These are phyloP conservation scores for Zonotrichia leucophrys DNA, from an alignment of 2,113 vertebrate genomes.

Conservation along the genomic window DNA sequence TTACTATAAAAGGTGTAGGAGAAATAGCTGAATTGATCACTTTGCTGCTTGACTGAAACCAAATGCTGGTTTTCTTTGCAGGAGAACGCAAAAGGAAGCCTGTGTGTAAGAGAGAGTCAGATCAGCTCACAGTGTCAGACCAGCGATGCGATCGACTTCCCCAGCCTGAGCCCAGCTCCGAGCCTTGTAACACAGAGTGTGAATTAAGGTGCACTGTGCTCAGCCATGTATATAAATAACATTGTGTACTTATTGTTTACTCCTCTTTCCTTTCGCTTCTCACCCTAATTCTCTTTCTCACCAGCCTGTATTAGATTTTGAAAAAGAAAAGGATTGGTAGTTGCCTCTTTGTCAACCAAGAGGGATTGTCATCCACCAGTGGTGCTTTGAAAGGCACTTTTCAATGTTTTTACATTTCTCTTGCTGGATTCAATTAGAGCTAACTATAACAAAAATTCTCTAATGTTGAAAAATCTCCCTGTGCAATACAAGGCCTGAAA, in stretches of 20 bases:
- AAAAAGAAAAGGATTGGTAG: neutral
- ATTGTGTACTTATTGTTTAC: neutral
- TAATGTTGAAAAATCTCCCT: neutral
- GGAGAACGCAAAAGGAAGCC: slow-evolving; percentile 90
- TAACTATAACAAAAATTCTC: neutral
- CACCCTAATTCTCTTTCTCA: neutral
- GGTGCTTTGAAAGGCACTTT: neutral
- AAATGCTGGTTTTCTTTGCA: slow-evolving; percentile 31
- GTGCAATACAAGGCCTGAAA: neutral
- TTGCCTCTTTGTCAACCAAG: neutral
- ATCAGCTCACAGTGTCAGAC: slow-evolving; percentile 92
- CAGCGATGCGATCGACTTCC: slow-evolving; percentile 88
- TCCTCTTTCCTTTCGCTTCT: neutral
- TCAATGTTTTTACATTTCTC: neutral
- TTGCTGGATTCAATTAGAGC: neutral
- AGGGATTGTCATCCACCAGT: neutral
- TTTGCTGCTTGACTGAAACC: neutral
- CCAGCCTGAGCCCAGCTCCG: slow-evolving; percentile 81
- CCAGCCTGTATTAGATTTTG: neutral
- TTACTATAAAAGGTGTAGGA: neutral
- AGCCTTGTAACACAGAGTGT: slow-evolving; percentile 90
- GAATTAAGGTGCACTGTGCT: slow-evolving; percentile 85
- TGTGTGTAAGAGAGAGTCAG: slow-evolving; percentile 89
- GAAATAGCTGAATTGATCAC: neutral
- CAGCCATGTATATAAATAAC: neutral